Percentiles rank a stretch among this genome's conserved stretches.
These are phyloP conservation scores for Meloe dianella DNA, from an alignment of 2,888 invertebrate species.

Conservation along the genomic window DNA sequence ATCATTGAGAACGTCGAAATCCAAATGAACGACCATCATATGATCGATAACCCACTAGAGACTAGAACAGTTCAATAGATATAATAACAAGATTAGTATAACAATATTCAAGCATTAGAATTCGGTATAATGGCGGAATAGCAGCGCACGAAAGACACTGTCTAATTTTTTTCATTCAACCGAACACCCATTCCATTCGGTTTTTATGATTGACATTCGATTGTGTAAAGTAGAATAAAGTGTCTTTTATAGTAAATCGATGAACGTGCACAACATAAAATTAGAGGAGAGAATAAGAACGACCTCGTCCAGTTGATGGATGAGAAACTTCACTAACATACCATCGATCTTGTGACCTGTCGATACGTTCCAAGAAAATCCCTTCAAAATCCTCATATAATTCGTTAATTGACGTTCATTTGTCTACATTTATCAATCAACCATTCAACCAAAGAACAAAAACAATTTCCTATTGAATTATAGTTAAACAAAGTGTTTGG, in stretches of 20 bases:
- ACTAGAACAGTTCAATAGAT: neutral
- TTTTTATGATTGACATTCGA: conserved; percentile 7
- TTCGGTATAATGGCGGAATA: neutral
- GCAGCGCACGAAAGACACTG: neutral
- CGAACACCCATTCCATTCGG: neutral
- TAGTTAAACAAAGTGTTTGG: neutral
- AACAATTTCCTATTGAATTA: neutral
- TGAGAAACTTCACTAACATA: conserved; percentile 46
- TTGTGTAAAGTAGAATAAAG: conserved; percentile 28
- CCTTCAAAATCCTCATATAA: conserved; percentile 42
- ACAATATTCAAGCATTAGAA: neutral
- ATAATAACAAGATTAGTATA: conserved; percentile 1
- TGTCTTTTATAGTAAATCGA: conserved; percentile 35
- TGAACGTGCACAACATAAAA: conserved; percentile 42
- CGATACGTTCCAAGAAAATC: conserved; percentile 49
- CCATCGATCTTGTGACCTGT: conserved; percentile 50
- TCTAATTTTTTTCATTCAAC: neutral
- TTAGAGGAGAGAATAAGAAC: conserved; percentile 33
- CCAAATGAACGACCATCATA: neutral
- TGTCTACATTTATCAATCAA: conserved; percentile 52
- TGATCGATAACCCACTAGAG: conserved; percentile 11
- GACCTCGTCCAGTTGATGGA: conserved; percentile 48
- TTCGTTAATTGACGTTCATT: conserved; percentile 51
- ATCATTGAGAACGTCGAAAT: neutral
- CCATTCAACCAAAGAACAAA: conserved; percentile 11